Base-by-base conservation (phyloP, 2,888 invertebrate species). In the Mactromeris polynyma region DNA sequence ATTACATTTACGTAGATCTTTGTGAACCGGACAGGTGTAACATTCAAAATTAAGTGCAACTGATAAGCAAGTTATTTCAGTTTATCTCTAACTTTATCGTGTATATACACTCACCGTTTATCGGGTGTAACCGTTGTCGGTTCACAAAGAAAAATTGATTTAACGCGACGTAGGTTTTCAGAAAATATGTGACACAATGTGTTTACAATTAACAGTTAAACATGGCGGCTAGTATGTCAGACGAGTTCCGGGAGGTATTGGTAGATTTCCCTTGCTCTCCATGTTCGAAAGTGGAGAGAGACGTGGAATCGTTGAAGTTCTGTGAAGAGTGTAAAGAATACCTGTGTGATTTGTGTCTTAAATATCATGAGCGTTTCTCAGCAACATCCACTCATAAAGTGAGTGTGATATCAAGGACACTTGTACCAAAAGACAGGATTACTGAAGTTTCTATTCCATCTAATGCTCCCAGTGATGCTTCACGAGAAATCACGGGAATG, bases 241-340 rank as follows among this genome's bases (percentile, higher is more conserved):
- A 73, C 33, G 73, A 73, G 19, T 19, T 73, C 0, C 19, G 31
- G 3, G 36, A 33, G 19, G 58, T n/a, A 58, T 33, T 36, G 19
- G 21, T 36, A 36, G 21, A 21, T 6, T 81, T 81, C 26, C 81
- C 81, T 19, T 81, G 81, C 58, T 54, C 81, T n/a, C 36, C 81
- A 58, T 81, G 81, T 54, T 36, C 36, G 1, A 81, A 81, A 38
- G 58, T 19, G 31, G 38, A 81, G 14, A 54, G 33, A 21, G 2
- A 19, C 0, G 81, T 81, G 54, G 81, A 81, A 19, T 54, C 81
- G 0, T 2, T n/a, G 11, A 81, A 81, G 33, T 81, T 36, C n/a
- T 81, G 81, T 81, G 33, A 54, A 21, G 54, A 81, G 7, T 81
- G 81, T n/a, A 33, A 58, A 36, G 54, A 81, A 36, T 81, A 81